phyloP scores from a whole-genome alignment of 2,113 vertebrate species.

The Semicossyphus pulcher region DNA sequence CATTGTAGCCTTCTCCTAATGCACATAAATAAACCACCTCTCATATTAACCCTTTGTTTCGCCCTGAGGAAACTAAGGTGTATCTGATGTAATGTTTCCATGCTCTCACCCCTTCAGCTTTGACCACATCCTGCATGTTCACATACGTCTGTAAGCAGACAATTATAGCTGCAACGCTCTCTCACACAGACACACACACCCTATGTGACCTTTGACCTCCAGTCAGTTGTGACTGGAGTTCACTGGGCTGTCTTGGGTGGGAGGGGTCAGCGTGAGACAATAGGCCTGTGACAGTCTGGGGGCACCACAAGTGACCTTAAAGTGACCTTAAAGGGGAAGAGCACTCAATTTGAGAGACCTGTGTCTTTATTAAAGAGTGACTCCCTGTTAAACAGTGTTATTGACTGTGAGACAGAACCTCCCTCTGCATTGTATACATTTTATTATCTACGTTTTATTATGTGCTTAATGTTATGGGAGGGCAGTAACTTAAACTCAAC shows the following conservation, averaged over 20 bases:
- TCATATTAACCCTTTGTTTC: neutral
- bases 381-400: neutral
- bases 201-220: conserved; percentile 52
- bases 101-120: conserved; percentile 23
- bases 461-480: too few species aligned
- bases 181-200: neutral
- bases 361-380: neutral
- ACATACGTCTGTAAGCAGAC: conserved; percentile 41
- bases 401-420: neutral
- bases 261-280: conserved; percentile 66
- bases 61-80: neutral
- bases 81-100: conserved; percentile 58
- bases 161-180: conserved; percentile 53
- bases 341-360: conserved; percentile 5
- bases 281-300: conserved; percentile 51
- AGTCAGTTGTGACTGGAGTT: conserved; percentile 45
- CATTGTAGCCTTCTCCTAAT: neutral
- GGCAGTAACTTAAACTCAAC: too few species aligned
- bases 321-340: conserved; percentile 46
- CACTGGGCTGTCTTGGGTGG: conserved; percentile 29
- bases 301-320: conserved; percentile 39
- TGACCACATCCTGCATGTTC: conserved; percentile 45
- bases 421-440: neutral
- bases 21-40: neutral
- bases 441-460: neutral